Base-by-base conservation (phyloP, 1,140 invertebrate species). In the Lepeophtheirus salmonis region DNA sequence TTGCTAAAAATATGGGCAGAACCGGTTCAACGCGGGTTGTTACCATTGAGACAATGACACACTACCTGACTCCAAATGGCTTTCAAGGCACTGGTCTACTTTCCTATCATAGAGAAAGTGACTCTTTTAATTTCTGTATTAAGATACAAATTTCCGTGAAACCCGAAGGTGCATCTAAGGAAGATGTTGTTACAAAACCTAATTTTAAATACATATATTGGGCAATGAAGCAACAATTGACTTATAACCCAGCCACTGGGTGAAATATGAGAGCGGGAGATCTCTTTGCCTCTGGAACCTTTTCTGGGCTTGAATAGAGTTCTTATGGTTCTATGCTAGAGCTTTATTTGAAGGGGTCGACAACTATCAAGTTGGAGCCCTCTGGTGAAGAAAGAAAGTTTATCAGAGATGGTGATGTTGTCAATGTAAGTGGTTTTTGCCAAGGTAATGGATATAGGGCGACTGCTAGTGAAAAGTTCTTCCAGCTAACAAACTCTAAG, bases 21-120 rank as follows among this genome's bases (percentile, higher is more conserved):
- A 82, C 82, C 2, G 95, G 99, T 59, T 96, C 94, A 1, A 91
- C 95, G 0, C 98, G 96, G 96, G 75, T 99, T 13, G 90, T 99
- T 0, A 86, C 91, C 0, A 84, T 96, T 71, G 89, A 95, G 61
- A 94, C 96, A 4, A 71, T 99, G 14, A 78, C 83, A 65, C 88
- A 90, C 0, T 98, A 96, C 69, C 76, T 80, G 49, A 73, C 84
- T 1, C 76, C 80, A 24, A 89, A 97, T 69, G 79, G 77, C 64
- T 70, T 71, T 0, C 88, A 97, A 74, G 81, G 92, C 65, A 89
- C 89, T 0, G 68, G 75, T 65, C 90, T 91, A 0, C 82, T 97
- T 64, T 77, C 83, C 0, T 97, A 99, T 73, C 74, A 98, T 10
- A 73, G 75, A 10, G 91, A 98, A 67, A 70, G 77, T 0, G 83